Conservation (phyloP, 2,888 invertebrate species). For the Tinea trinotella region DNA sequence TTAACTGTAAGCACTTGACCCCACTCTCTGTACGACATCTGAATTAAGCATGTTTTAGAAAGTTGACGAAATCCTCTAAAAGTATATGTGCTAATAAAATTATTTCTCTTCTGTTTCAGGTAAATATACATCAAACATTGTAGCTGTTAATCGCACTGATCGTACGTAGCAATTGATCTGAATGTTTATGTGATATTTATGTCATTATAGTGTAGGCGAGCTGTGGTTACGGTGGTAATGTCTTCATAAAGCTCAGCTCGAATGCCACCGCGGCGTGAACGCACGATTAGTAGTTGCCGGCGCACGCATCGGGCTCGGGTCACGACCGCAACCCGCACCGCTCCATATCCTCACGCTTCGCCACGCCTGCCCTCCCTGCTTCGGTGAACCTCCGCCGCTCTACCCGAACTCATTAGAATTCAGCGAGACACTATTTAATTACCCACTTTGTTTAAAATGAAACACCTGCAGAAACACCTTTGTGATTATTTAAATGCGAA, state of each 20-base stretch:
- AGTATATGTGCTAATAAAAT: not conserved
- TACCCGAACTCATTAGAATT: constrained; percentile 13
- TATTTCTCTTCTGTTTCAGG: constrained; percentile 34
- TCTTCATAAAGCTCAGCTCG: constrained; percentile 20
- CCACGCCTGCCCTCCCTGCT: not conserved
- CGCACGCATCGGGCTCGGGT: constrained; percentile 14
- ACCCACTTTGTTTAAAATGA: not conserved
- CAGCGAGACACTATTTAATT: constrained; percentile 14
- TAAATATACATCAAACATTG: constrained; percentile 25
- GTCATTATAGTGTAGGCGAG: constrained; percentile 1
- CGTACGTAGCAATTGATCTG: not conserved
- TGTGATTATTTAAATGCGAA: constrained; percentile 11
- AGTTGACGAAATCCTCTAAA: constrained; percentile 24
- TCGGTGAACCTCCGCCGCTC: constrained; percentile 11
- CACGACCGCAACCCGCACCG: constrained; percentile 11
- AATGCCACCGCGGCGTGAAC: constrained; percentile 17
- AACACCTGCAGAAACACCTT: constrained; percentile 7
- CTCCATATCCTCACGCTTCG: constrained; percentile 5
- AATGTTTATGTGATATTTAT: not conserved
- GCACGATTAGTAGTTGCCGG: constrained; percentile 15
- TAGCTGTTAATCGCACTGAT: not conserved
- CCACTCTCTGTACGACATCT: constrained; percentile 37
- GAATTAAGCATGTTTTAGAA: constrained; percentile 42
- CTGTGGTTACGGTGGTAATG: constrained; percentile 20
- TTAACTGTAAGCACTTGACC: constrained; percentile 35